Conservation (phyloP, 2,797 vertebrate genomes). For the Tokudaia tokunoshimensis region DNA sequence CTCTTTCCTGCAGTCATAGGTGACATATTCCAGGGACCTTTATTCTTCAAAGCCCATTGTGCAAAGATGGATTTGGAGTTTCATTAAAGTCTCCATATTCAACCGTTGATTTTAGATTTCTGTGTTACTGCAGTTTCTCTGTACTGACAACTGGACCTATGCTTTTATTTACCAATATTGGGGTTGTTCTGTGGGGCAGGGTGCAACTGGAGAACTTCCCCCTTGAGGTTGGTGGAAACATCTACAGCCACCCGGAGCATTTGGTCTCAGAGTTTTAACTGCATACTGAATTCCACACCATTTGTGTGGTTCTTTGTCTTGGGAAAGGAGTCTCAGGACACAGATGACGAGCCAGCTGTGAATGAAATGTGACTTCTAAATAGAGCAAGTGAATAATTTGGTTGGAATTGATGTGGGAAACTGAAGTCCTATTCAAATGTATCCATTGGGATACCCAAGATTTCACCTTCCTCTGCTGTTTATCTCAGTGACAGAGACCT, state of each 20-base stretch:
- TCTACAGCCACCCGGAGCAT: too few species aligned
- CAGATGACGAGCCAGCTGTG: slow-evolving; percentile 59
- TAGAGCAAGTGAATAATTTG: background rate
- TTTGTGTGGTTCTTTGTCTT: background rate
- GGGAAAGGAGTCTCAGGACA: slow-evolving; percentile 10
- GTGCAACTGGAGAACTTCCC: background rate
- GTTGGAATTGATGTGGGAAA: background rate
- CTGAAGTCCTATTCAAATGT: slow-evolving; percentile 10
- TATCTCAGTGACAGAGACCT: too few species aligned
- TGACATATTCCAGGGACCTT: background rate
- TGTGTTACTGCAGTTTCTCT: background rate
- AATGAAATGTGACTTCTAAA: slow-evolving; percentile 62
- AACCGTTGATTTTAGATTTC: background rate
- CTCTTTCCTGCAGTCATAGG: background rate
- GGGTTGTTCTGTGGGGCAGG: background rate
- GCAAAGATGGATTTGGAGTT: background rate
- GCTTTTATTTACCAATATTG: background rate
- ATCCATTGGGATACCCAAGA: slow-evolving; percentile 6
- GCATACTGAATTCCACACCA: slow-evolving; percentile 3
- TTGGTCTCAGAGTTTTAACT: background rate
- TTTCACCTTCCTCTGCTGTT: background rate
- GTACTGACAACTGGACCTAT: background rate
- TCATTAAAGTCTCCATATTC: background rate
- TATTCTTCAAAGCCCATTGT: background rate
- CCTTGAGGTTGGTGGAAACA: background rate